A percentile compares a stretch with the other conserved stretches of the same genome.
These are phyloP conservation scores for Leptobrachium ailaonicum DNA, from an alignment of 2,113 vertebrate genomes.

Conservation along the genomic window DNA sequence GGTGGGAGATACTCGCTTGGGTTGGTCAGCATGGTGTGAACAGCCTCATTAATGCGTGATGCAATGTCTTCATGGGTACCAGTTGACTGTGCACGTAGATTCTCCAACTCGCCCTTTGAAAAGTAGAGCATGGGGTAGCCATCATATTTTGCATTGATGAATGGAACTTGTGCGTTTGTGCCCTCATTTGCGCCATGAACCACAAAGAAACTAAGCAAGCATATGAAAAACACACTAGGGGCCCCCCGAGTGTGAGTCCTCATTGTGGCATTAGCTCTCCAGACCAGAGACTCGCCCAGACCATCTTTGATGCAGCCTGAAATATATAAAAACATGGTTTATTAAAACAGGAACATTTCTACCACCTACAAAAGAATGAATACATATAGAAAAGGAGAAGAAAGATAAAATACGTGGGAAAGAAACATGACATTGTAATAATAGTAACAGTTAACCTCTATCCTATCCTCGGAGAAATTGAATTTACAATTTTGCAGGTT, in stretches of 20 bases:
- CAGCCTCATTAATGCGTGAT: slow-evolving; percentile 75
- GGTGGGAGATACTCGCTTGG: slow-evolving; percentile 91
- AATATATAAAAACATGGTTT: slow-evolving; percentile 13
- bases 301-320: slow-evolving; percentile 76
- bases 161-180: slow-evolving; percentile 75
- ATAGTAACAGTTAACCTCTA: no score
- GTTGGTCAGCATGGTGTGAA: slow-evolving; percentile 85
- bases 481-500: no score
- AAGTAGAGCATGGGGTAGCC: slow-evolving; percentile 97
- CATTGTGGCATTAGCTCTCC: slow-evolving; percentile 91
- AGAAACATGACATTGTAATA: no score
- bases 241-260: slow-evolving; percentile 92
- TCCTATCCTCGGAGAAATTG: no score
- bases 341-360: no score
- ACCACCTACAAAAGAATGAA: no score
- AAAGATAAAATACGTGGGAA: no score
- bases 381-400: no score
- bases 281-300: slow-evolving; percentile 69
- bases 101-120: slow-evolving; percentile 73
- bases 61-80: slow-evolving; percentile 81
- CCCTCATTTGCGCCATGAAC: slow-evolving; percentile 62
- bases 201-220: slow-evolving; percentile 72
- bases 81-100: slow-evolving; percentile 72
- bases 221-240: slow-evolving; percentile 96
- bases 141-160: slow-evolving; percentile 89